Base-by-base conservation (phyloP, 1,140 invertebrate species). In the Hycleus phaleratus region DNA sequence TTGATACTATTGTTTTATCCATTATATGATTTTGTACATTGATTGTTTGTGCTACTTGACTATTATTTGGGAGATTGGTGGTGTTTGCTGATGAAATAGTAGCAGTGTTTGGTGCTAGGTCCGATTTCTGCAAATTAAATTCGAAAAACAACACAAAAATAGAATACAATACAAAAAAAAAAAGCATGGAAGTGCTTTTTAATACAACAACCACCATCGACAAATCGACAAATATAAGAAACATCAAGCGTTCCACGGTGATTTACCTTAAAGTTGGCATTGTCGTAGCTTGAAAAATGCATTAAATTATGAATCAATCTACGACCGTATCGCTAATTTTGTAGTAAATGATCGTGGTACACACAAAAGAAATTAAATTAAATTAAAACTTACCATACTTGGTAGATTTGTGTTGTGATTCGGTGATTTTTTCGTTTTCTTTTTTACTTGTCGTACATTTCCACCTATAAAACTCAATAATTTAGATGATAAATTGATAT, bases 381-480 rank as follows among this genome's bases (percentile, higher is more conserved):
- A 42, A 10, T 8, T 2, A 32, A 32, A 38, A 64, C 64, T 66
- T 47, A 68, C 66, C 64, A 51, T 53, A 26, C 40, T 51, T 12
- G 53, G 46, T 46, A 60, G 58, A 12, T 49, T 59, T 26, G 59
- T 56, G n/a, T 68, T 49, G 18, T 68, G 66, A 66, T 68, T 71
- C 8, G 71, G 68, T 9, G 70, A 71, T 62, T 75, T 75, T 70
- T 77, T 77, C 25, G 49, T 68, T 67, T 75, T 77, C 69, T 76
- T 77, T 65, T 74, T 74, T 5, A 70, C 58, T 32, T 73, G 73
- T 50, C 70, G 56, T 47, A 63, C 70, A 45, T 56, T 51, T 44
- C 64, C 64, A 66, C 72, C 74, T 75, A 72, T 60, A 74, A 73
- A 11, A 42, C 32, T 32, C 7, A 32, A 5, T 2, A 32, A 32